Conservation (phyloP, 2,797 vertebrate species). For the Psittacula echo region DNA sequence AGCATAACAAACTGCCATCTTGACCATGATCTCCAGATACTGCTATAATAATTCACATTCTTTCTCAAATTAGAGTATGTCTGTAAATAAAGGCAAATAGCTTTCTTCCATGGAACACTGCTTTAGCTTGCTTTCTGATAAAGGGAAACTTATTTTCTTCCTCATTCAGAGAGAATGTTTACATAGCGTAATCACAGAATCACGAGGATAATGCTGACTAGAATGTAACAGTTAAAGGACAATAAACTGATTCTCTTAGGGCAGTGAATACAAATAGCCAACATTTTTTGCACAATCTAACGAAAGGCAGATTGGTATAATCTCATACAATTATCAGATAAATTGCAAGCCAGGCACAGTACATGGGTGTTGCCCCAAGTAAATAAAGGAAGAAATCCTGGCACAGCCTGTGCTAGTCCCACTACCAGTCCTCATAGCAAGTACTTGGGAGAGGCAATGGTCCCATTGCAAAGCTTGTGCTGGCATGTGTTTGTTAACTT, state of each 20-base stretch:
- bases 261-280: background rate
- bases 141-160: background rate
- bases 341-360: background rate
- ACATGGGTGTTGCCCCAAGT: background rate
- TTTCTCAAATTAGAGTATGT: background rate
- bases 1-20: background rate
- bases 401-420: background rate
- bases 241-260: background rate
- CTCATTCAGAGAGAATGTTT: background rate
- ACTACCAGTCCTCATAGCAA: accelerated
- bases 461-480: accelerated
- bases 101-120: background rate
- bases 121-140: background rate
- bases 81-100: constrained; percentile 6
- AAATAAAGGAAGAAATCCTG: background rate
- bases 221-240: background rate
- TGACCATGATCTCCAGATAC: background rate
- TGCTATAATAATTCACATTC: background rate
- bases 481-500: background rate
- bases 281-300: background rate
- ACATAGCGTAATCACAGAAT: background rate
- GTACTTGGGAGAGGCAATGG: background rate
- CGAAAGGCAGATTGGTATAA: background rate
- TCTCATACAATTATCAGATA: background rate
- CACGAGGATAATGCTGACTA: background rate